Conservation (phyloP, 2,113 vertebrate species). For the Hemiscyllium ocellatum region DNA sequence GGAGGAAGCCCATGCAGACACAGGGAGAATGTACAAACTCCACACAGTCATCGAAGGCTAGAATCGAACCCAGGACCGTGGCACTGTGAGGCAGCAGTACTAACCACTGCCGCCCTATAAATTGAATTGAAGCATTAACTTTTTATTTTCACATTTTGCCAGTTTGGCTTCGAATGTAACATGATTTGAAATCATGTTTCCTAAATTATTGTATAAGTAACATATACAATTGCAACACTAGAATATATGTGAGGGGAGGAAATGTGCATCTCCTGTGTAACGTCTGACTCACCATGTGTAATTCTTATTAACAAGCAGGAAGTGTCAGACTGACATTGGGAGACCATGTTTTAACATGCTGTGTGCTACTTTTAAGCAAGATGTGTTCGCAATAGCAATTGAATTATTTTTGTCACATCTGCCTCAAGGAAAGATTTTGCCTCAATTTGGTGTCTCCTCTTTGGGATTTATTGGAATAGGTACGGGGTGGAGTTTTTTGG, state of each 20-base stretch:
- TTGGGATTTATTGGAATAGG: background rate
- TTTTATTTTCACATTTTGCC: too few species aligned
- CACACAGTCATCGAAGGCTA: too few species aligned
- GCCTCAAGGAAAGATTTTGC: background rate
- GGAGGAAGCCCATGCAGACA: too few species aligned
- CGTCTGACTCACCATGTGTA: background rate
- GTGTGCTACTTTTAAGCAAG: background rate
- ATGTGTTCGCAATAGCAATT: background rate
- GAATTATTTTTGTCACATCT: background rate
- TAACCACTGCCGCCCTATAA: too few species aligned
- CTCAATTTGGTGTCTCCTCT: background rate
- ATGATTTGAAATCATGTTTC: too few species aligned
- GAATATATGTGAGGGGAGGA: background rate
- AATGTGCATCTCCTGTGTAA: background rate
- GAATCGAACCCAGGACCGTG: too few species aligned
- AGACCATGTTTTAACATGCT: background rate
- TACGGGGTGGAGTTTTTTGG: background rate
- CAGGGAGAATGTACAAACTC: too few species aligned
- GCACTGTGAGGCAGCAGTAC: too few species aligned
- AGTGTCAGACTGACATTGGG: background rate
- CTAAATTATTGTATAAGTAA: background rate
- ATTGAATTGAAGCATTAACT: background rate
- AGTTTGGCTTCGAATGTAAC: too few species aligned
- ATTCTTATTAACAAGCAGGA: background rate
- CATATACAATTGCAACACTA: background rate